Evolutionary conservation across 1,140 invertebrate species (phyloP), one percentile per base, ranked within the genome.

Genomic region (Drosophila leontia): DNA sequence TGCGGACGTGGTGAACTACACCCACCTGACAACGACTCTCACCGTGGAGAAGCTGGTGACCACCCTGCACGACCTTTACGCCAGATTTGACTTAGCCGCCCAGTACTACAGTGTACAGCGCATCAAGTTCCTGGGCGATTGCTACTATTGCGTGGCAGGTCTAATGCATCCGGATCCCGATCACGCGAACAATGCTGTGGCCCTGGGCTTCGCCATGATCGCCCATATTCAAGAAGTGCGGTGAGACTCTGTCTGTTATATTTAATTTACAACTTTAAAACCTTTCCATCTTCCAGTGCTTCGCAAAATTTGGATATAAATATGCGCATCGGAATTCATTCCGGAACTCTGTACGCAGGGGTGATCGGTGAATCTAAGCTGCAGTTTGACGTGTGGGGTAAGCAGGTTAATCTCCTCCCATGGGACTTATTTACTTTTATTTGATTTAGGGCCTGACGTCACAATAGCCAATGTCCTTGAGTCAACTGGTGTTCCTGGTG

Each of bases 1-100:
- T 93, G 98, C 98, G 0, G 98, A 99, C 93, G 98, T 99, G 39
- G 98, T 99, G 2, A 99, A 99, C 91, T 99, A 98, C 91, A 99
- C 98, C 1, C 94, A 96, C 42, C 94, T 99, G 80, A 98, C 98
- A 0, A 96, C 96, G 0, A 96, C 95, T 3, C 93, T 99, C 39
- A 94, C 95, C 0, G 96, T 97, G 0, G 95, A 96, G 84, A 95
- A 97, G 69, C 94, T 99, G 44, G 97, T 99, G 0, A 96, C 97
- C 91, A 96, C 97, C 0, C 93, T 99, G 4, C 99, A 99, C 91
- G 97, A 99, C 84, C 94, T 99, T 0, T 99, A 98, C 93, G 97
- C 97, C 1, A 95, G 96, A 87, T 99, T 99, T 92, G 98, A 99
- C 93, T 95, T 97, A 75, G 96, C 97, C 11, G 98, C 98, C 77